Conservation (phyloP, 2,797 vertebrate genomes). For the Poeciliopsis gracilis region DNA sequence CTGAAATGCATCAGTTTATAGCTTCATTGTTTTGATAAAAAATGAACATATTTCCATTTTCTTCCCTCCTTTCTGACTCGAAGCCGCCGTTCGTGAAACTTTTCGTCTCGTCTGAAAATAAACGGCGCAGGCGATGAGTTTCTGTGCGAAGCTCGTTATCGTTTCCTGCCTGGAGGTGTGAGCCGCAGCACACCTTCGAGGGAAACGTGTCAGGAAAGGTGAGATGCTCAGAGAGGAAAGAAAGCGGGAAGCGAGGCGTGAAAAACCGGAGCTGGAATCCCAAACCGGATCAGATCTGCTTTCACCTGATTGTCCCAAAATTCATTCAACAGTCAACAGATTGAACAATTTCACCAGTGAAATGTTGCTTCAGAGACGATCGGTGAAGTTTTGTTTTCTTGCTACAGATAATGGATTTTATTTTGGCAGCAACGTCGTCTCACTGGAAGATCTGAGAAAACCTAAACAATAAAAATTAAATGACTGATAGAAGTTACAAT, state of each 20-base stretch:
- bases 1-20: background rate
- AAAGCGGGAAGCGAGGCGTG: constrained; percentile 47
- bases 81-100: background rate
- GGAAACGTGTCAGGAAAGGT: constrained; percentile 62
- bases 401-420: too few relatives aligned
- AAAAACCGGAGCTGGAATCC: constrained; percentile 26
- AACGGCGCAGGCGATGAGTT: constrained; percentile 47
- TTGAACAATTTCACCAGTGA: too few relatives aligned
- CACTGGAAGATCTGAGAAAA: too few relatives aligned
- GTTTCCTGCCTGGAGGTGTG: constrained; percentile 44
- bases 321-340: too few relatives aligned
- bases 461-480: too few relatives aligned
- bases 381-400: too few relatives aligned
- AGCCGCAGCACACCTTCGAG: constrained; percentile 61
- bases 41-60: background rate
- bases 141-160: constrained; percentile 45
- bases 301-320: constrained; percentile 15
- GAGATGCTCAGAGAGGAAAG: constrained; percentile 48
- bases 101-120: constrained; percentile 37
- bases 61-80: background rate
- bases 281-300: constrained; percentile 18
- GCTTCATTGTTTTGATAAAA: background rate
- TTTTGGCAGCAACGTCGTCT: too few relatives aligned
- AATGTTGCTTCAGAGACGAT: too few relatives aligned
- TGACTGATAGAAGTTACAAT: too few relatives aligned